Percentiles rank a stretch among this genome's conserved stretches.
phyloP scores from a whole-genome alignment of 2,888 invertebrate genomes.

The Anthophora plumipes region DNA sequence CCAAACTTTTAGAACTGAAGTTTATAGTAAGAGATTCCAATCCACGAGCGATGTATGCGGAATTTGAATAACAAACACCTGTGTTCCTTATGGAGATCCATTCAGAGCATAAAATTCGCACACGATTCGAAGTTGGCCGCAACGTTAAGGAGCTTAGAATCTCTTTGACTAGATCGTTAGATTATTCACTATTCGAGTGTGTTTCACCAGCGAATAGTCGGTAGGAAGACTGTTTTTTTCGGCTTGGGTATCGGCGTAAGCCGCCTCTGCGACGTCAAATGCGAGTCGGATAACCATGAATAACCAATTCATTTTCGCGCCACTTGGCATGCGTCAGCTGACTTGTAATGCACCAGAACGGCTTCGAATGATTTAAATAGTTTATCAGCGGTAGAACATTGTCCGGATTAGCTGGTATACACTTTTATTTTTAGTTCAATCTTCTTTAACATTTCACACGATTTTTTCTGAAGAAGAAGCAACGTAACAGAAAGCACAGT shows the following conservation, averaged over 20 bases:
- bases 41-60: neutral
- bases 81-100: neutral
- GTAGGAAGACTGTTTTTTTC: constrained; percentile 27
- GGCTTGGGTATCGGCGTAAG: constrained; percentile 15
- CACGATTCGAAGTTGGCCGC: neutral
- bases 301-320: constrained; percentile 53
- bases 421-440: constrained; percentile 1
- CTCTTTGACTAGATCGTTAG: constrained; percentile 32
- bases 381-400: constrained; percentile 32
- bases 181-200: constrained; percentile 49
- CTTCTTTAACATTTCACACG: constrained; percentile 3
- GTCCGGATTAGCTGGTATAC: constrained; percentile 1
- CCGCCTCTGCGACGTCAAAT: constrained; percentile 27
- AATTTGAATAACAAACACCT: neutral
- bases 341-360: constrained; percentile 16
- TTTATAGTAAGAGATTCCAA: no score
- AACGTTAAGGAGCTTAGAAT: constrained; percentile 46
- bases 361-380: constrained; percentile 39
- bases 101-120: constrained; percentile 5
- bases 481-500: neutral
- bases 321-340: constrained; percentile 19
- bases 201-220: constrained; percentile 10
- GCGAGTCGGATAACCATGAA: constrained; percentile 54
- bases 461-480: neutral
- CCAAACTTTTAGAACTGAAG: neutral